Evolutionary conservation across 2,888 invertebrate species (phyloP).

Genomic region (Ptychoptera albimana): DNA sequence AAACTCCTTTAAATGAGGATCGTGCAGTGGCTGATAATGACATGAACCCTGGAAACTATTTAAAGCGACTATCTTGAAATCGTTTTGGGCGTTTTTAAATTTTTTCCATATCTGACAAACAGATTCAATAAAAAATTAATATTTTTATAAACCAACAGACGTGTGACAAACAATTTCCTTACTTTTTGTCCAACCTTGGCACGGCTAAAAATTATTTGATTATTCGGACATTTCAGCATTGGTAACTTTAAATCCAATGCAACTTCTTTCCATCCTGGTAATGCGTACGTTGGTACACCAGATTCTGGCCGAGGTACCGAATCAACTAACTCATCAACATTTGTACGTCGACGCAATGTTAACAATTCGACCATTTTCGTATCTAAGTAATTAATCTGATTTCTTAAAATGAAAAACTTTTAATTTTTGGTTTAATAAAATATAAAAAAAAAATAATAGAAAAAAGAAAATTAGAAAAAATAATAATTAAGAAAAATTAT

Average conservation of each 20-base stretch:
- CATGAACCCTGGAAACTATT: constrained; percentile 18
- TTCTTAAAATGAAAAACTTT: background rate
- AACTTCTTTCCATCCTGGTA: constrained; percentile 27
- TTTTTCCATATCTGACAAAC: too few species aligned
- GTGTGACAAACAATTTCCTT: too few species aligned
- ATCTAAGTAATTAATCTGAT: background rate
- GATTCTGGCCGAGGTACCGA: constrained; percentile 8
- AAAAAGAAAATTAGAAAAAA: background rate
- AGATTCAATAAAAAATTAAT: too few species aligned
- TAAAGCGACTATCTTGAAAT: constrained; percentile 17
- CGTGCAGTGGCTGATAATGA: constrained; percentile 41
- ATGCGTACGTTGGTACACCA: constrained; percentile 23
- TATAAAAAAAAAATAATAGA: too few species aligned
- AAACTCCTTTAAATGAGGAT: constrained; percentile 38
- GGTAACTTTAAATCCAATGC: constrained; percentile 26
- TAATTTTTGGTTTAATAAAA: background rate
- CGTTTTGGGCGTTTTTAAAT: too few species aligned
- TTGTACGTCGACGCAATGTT: constrained; percentile 17
- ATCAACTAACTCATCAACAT: constrained; percentile 6
- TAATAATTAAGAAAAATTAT: too few species aligned
- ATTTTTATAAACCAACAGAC: too few species aligned
- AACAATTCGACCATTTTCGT: constrained; percentile 21
- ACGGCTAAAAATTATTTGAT: constrained; percentile 27
- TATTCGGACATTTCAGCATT: constrained; percentile 27
- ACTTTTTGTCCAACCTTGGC: constrained; percentile 27